Evolutionary conservation across 2,113 vertebrate species (phyloP).

Genomic region (Emberiza fucata): DNA sequence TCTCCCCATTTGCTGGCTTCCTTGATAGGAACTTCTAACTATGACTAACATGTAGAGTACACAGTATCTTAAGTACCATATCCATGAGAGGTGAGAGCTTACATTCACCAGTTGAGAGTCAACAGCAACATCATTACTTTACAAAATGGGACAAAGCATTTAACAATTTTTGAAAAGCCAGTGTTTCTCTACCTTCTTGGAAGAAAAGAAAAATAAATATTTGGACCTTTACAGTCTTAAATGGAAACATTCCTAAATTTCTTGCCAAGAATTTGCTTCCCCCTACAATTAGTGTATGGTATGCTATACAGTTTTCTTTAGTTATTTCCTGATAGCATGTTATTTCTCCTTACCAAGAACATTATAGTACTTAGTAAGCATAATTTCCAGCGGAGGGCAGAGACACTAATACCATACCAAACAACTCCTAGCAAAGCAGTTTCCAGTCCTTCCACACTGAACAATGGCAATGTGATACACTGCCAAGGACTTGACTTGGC

Average conservation of each 20-base stretch:
- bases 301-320: constrained; percentile 62
- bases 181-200: neutral
- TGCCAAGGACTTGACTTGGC: neutral
- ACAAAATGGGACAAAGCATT: neutral
- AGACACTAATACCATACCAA: neutral
- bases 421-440: constrained; percentile 32
- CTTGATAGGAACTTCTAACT: constrained; percentile 41
- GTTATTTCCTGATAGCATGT: constrained; percentile 63
- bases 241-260: constrained; percentile 36
- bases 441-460: neutral
- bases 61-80: neutral
- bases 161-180: neutral
- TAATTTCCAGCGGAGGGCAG: constrained; percentile 33
- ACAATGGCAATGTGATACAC: neutral
- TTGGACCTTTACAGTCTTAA: neutral
- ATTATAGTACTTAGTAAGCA: constrained; percentile 51
- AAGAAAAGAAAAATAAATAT: neutral
- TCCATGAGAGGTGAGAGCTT: neutral
- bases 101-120: constrained; percentile 23
- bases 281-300: constrained; percentile 61
- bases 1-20: constrained; percentile 49
- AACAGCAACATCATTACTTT: neutral
- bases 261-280: constrained; percentile 55
- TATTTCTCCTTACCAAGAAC: constrained; percentile 65
- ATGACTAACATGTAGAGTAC: neutral